These are phyloP conservation scores for Micropoecilia bifurca DNA, from an alignment of 2,797 vertebrate species.

Conservation along the genomic window DNA sequence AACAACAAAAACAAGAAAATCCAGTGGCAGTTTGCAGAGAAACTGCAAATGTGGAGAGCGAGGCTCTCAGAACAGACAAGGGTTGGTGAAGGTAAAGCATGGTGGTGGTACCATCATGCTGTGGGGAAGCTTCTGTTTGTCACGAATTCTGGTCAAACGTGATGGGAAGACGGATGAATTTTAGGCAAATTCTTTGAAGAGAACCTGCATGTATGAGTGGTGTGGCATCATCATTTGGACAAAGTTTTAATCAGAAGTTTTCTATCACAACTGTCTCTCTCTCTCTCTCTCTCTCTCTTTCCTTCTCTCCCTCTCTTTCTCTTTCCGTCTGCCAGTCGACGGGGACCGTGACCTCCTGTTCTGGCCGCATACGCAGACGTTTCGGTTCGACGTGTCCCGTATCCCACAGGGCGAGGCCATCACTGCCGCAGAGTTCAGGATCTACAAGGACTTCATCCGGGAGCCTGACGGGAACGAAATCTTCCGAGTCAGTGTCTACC, in stretches of 20 bases:
- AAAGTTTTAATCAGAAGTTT: not conserved
- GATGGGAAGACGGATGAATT: not conserved
- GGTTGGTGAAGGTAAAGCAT: not conserved
- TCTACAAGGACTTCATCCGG: conserved; percentile 91
- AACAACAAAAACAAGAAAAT: not conserved
- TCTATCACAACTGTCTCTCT: conserved; percentile 1
- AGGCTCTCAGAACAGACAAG: not conserved
- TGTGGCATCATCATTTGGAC: not conserved
- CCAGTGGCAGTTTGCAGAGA: not conserved
- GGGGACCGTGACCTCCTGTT: conserved; percentile 85
- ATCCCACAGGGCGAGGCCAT: conserved; percentile 93
- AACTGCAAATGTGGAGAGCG: no score
- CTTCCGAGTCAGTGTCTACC: conserved; percentile 90
- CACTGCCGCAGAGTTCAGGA: conserved; percentile 93
- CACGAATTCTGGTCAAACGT: not conserved
- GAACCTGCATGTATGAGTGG: not conserved
- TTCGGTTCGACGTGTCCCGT: conserved; percentile 92
- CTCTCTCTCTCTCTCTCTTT: not conserved
- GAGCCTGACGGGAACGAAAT: conserved; percentile 90
- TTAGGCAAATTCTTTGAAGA: not conserved
- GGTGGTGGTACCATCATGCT: not conserved
- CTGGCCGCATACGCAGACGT: conserved; percentile 87
- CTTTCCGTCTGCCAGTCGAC: conserved; percentile 79
- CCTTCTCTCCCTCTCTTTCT: not conserved
- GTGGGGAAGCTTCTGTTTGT: not conserved